phyloP scores from a whole-genome alignment of 53 echinoderm and acorn worm genomes.

The Holothuria scabra region DNA sequence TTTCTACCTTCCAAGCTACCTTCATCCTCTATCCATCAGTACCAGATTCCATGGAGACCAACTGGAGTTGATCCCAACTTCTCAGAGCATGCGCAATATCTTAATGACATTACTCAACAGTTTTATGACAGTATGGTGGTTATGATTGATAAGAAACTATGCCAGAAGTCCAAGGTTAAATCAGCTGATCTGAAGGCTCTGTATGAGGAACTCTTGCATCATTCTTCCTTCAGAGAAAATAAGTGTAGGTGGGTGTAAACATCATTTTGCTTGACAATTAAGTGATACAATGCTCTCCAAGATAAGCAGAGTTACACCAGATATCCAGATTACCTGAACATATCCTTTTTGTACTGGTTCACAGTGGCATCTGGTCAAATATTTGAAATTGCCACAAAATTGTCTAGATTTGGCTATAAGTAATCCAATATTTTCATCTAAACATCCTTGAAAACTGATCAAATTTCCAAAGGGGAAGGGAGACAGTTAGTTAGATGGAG shows the following conservation, averaged over 20 bases:
- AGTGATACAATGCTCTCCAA: too few species aligned
- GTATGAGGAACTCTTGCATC: conserved; percentile 85
- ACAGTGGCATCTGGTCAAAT: too few species aligned
- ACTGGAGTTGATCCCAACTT: conserved; percentile 68
- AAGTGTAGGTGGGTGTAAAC: conserved; percentile 77
- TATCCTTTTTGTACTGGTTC: too few species aligned
- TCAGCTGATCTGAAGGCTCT: conserved; percentile 16
- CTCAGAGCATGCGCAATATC: conserved; percentile 53
- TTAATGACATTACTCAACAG: conserved; percentile 45
- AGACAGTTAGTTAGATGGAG: too few species aligned
- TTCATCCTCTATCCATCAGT: conserved; percentile 58
- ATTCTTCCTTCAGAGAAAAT: conserved; percentile 66
- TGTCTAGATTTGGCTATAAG: too few species aligned
- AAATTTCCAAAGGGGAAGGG: too few species aligned
- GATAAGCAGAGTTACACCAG: too few species aligned
- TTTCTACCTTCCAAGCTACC: conserved; percentile 61
- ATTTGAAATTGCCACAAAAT: too few species aligned
- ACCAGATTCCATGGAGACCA: conserved; percentile 71
- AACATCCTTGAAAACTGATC: too few species aligned
- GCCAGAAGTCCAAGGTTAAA: conserved; percentile 58
- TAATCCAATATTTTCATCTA: too few species aligned
- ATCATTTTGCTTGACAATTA: not conserved
- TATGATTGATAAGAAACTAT: conserved; percentile 71
- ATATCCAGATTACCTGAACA: too few species aligned
- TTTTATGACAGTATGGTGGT: conserved; percentile 66